Evolutionary conservation across 2,797 vertebrate species (phyloP), one percentile per base, ranked within the genome.

Genomic region (Pseudochromis fuscus): DNA sequence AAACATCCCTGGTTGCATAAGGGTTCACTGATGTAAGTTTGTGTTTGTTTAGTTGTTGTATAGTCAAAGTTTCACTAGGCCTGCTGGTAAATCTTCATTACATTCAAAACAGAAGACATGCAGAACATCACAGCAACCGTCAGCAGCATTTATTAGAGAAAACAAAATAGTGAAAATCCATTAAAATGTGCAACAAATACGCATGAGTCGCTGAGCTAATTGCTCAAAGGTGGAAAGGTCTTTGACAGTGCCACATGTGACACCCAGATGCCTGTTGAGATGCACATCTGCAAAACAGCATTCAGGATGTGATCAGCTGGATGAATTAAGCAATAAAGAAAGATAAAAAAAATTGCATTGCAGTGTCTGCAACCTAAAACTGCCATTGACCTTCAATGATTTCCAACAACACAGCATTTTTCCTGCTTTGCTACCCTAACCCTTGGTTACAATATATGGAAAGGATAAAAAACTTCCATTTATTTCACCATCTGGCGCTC

Each of bases 201-300:
- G 66, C 67, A 72, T n/a, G 31, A 72, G 38, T 56, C 42, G 12
- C 48, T 44, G 16, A 79, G 74, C 57, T 76, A 72, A 72, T 67
- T 72, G 65, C 16, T 23, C 23, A 67, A 58, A 68, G 67, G 19
- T 58, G 48, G 31, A 73, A 70, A 55, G 50, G 33, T 67, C 66
- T 76, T 80, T 81, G 69, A 72, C 27, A 45, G 64, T 10, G 38
- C 30, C 48, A 58, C 88, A 92, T 82, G 67, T 92, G 90, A 83
- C 40, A 75, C 45, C 50, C 90, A 92, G 84, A 90, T 88, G 88
- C 38, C 10, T 66, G 50, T 56, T 79, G 23, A 72, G 55, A 77
- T 78, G 44, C 61, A 69, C 80, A 71, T 72, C 55, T 76, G 85
- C 69, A 58, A 76, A 83, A 79, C 50, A 75, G 53, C 50, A 59